phyloP scores from a whole-genome alignment of 2,888 invertebrate genomes.

The Nebria brevicollis region DNA sequence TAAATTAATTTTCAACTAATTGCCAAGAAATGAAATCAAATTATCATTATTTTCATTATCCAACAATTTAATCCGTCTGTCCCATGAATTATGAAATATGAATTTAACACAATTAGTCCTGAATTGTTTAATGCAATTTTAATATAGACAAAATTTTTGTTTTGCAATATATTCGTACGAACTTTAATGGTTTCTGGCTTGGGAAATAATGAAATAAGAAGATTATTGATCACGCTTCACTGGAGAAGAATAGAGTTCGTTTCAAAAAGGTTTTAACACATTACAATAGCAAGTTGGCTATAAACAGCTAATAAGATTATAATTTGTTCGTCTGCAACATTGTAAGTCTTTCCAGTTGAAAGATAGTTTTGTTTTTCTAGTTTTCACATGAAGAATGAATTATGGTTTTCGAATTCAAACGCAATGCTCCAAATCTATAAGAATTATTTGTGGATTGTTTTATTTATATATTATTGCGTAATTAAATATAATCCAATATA shows the following conservation, averaged over 20 bases:
- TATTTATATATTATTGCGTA: too few species aligned
- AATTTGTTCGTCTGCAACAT: background rate
- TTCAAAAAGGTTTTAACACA: background rate
- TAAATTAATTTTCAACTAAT: background rate
- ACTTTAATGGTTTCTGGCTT: background rate
- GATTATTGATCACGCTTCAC: background rate
- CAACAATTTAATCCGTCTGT: background rate
- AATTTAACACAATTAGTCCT: background rate
- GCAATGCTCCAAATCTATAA: too few species aligned
- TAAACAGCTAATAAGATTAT: background rate
- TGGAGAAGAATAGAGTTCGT: background rate
- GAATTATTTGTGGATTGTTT: too few species aligned
- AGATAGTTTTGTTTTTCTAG: background rate
- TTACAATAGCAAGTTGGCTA: background rate
- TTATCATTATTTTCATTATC: background rate
- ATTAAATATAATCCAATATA: background rate
- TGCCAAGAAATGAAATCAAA: background rate
- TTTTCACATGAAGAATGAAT: too few species aligned
- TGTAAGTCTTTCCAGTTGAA: background rate
- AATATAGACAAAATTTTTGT: background rate
- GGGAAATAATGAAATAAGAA: background rate
- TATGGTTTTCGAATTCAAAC: too few species aligned
- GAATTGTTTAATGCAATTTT: background rate
- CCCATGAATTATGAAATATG: background rate
- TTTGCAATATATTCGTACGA: background rate